These are phyloP conservation scores for Allolobophora icterica DNA, from an alignment of 2,888 invertebrate genomes.

Conservation along the genomic window DNA sequence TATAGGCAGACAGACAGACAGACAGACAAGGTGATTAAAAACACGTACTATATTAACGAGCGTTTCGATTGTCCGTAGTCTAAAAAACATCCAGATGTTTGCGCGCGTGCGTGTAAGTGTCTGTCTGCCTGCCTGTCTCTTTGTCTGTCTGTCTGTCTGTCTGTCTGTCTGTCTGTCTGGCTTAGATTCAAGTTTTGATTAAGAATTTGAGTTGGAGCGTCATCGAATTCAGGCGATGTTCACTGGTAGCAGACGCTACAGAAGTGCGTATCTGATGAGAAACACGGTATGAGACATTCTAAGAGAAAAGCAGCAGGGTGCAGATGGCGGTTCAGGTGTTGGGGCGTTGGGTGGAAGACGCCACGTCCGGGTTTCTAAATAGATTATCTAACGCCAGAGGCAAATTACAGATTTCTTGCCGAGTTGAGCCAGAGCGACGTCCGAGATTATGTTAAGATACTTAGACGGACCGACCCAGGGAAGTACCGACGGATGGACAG, in stretches of 20 bases:
- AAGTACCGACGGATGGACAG: neutral
- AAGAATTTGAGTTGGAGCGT: neutral
- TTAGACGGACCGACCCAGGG: neutral
- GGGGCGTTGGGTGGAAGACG: neutral
- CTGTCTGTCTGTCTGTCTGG: neutral
- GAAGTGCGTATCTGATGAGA: neutral
- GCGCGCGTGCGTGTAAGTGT: neutral
- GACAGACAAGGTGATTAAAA: neutral
- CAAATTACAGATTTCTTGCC: neutral
- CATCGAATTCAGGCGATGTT: neutral
- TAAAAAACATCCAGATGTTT: neutral
- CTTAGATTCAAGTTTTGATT: neutral
- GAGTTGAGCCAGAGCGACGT: neutral
- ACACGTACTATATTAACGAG: neutral
- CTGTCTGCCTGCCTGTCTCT: neutral
- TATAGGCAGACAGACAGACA: too few species aligned
- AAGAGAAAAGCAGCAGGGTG: neutral
- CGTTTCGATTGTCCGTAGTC: neutral
- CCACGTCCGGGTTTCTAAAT: neutral
- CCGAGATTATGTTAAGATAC: neutral
- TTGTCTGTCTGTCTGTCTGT: neutral
- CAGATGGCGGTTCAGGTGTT: neutral
- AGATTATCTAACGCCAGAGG: neutral
- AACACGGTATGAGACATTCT: neutral
- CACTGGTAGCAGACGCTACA: neutral